Base-by-base conservation (phyloP, 2,888 invertebrate genomes). In the Mallateleia sp. region DNA sequence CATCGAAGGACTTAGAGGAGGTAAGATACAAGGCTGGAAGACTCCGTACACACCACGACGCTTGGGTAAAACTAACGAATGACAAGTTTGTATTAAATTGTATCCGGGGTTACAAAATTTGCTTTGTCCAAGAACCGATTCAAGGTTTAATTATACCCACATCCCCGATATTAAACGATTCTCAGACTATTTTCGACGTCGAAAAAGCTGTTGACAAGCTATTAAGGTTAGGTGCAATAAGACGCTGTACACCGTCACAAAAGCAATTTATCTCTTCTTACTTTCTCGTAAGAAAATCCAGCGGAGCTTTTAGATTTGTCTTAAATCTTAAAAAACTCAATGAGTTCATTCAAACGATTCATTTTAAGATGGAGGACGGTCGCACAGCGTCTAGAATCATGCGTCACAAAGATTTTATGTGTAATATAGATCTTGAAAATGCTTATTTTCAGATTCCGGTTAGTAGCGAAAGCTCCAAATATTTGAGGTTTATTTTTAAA, bases 241-340 rank as follows among this genome's bases (percentile, higher is more conserved):
- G 54, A 14, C 52, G 15, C 8, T 78, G 67, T 24, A 14, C 25
- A 15, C n/a, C 45, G 11, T 8, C 9, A 0, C n/a, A 42, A n/a
- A 47, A n/a, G 18, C 58, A 67, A 38, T 58, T 78, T 50, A 50
- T 50, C 5, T 52, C 52, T 5, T 52, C 52, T 3, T 52, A 52
- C 24, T 52, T 58, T 24, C 58, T 45, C 24, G 45, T 66, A 0
- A 52, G 14, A 32, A 66, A 54, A 38, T 42, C 64, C 14, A 52
- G 52, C 50, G 34, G 38, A 8, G 7, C n/a, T 14, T 50, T 50
- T 25, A 52, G 78, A 18, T 79, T 79, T 50, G 67, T 78, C 1
- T 32, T 78, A 24, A 78, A 78, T 54, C 47, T 79, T 8, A 79
- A 79, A 69, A 25, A 50, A 14, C 25, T 79, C 14, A 79, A 78